Conservation (phyloP, 2,888 invertebrate species). For the Eupsilia transversa region DNA sequence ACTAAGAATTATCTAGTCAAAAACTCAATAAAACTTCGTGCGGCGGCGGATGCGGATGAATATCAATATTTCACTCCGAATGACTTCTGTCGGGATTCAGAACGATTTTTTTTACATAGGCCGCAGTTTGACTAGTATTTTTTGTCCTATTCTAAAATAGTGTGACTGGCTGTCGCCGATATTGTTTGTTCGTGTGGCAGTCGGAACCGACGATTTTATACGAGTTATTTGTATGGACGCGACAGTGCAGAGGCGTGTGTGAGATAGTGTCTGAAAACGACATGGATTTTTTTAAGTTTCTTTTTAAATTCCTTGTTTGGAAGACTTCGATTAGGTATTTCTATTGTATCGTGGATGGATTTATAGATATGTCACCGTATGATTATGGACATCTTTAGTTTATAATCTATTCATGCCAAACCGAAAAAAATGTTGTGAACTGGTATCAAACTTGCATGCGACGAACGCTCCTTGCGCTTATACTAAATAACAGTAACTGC, state of each 20-base stretch:
- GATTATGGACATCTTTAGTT: too few relatives aligned
- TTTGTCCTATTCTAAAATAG: constrained; percentile 48
- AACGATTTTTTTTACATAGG: constrained; percentile 23
- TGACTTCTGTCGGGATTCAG: constrained; percentile 33
- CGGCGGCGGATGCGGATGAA: constrained; percentile 31
- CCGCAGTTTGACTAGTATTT: constrained; percentile 15
- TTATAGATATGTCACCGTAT: too few relatives aligned
- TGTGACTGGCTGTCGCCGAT: constrained; percentile 17
- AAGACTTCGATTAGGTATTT: background rate
- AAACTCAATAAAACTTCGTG: constrained; percentile 51
- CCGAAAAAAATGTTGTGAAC: too few relatives aligned
- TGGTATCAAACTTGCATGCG: too few relatives aligned
- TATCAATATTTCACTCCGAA: constrained; percentile 58
- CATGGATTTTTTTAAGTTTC: background rate
- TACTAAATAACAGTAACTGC: too few relatives aligned
- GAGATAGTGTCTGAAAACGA: background rate
- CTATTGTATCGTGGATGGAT: background rate
- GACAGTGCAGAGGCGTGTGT: background rate
- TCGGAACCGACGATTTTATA: constrained; percentile 18
- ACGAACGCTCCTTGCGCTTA: too few relatives aligned
- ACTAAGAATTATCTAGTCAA: constrained; percentile 17
- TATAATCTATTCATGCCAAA: too few relatives aligned
- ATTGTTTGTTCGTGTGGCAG: background rate
- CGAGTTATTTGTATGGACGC: constrained; percentile 7
- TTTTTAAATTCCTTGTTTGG: constrained; percentile 2